Evolutionary conservation across 2,113 vertebrate species (phyloP).

Genomic region (Corydoras sp.): DNA sequence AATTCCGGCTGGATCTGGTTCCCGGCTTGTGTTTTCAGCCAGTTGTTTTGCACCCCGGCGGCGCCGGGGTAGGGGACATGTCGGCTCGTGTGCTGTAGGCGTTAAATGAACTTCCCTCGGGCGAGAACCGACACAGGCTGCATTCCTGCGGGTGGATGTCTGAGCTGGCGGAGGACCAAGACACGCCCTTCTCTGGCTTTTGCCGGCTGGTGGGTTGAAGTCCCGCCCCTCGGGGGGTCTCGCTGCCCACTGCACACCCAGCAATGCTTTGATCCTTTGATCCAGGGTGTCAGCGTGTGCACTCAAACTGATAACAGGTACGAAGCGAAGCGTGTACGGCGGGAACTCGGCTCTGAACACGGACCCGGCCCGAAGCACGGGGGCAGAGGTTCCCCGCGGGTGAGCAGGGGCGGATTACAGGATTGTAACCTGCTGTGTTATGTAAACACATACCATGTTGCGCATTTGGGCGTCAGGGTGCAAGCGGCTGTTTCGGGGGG

Average conservation of each 20-base stretch:
- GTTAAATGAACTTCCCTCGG: slow-evolving; percentile 36
- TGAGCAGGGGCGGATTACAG: too few relatives aligned
- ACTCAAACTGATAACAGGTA: neutral
- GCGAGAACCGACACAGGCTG: slow-evolving; percentile 39
- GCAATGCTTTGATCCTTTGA: neutral
- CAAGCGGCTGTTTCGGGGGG: too few relatives aligned
- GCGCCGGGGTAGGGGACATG: slow-evolving; percentile 19
- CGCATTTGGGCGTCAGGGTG: too few relatives aligned
- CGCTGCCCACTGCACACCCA: neutral
- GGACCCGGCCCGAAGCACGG: too few relatives aligned
- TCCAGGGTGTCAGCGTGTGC: neutral
- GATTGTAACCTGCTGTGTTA: too few relatives aligned
- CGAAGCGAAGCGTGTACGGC: neutral
- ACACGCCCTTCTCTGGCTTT: slow-evolving; percentile 27
- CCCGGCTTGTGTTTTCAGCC: slow-evolving; percentile 3
- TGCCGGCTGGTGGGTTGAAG: slow-evolving; percentile 17
- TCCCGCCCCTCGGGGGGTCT: neutral
- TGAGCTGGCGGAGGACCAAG: slow-evolving; percentile 33
- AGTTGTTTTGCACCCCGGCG: neutral
- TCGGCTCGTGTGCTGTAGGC: slow-evolving; percentile 34
- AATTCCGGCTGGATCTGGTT: neutral
- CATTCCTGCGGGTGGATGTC: slow-evolving; percentile 57
- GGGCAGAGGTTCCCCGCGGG: too few relatives aligned
- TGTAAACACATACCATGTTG: too few relatives aligned
- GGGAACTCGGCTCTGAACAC: too few relatives aligned